Base-by-base conservation (phyloP, 2,113 vertebrate species). In the Strix aluco region DNA sequence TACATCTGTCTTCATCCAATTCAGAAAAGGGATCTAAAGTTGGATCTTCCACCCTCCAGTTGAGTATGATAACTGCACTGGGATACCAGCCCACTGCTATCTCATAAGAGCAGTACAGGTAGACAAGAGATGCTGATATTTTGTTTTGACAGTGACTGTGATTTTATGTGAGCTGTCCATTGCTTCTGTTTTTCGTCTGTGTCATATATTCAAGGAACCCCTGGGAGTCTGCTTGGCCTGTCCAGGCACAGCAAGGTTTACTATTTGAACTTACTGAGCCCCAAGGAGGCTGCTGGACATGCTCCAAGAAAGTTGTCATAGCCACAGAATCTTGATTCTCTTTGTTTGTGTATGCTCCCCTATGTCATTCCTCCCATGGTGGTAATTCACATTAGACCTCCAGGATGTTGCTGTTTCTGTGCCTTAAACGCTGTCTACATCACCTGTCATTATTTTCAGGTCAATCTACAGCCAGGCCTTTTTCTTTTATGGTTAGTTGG, bases 401-500 rank as follows among this genome's bases (percentile, higher is more conserved):
- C 93, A 95, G 65, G 92, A 89, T 67, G 62, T 75, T 92, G 71
- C 88, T 91, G 74, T 90, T 86, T 95, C 81, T 89, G n/a, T 81
- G 81, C 36, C 61, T 96, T 86, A 93, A 90, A 92, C 36, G 88
- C 86, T 59, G 55, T 81, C 74, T 92, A 27, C n/a, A 88, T 81
- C 86, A 94, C 94, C 87, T 96, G 69, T 93, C 88, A 93, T 92
- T 95, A 95, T 88, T 96, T 95, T 93, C 58, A 91, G 92, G 81
- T 95, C 96, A 95, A 91, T 27, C 62, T 95, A 74, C 42, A 82
- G 91, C 32, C 86, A 96, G 62, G 63, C 9, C 38, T 92, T 95
- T 92, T 94, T 93, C 77, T 91, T 97, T 95, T 97, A 96, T 86
- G 89, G 58, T 94, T 95, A 94, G 73, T 29, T 94, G 51, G 15